Base-by-base conservation (phyloP, 2,113 vertebrate genomes). In the Xerus inauris region DNA sequence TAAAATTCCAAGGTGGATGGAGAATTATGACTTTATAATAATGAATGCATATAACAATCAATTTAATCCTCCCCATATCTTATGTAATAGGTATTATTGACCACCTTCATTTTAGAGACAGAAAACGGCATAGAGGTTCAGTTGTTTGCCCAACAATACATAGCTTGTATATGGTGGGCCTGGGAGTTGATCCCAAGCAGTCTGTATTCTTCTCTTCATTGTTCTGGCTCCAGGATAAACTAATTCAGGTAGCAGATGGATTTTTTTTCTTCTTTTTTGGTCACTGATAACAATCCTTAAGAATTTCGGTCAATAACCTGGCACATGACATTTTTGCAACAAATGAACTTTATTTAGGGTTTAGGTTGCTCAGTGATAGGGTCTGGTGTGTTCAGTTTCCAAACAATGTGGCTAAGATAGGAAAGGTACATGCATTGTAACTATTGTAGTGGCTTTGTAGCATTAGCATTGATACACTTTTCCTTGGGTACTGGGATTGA, bases 391-490 rank as follows among this genome's bases (percentile, higher is more conserved):
- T 12, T 97, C 28, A 49, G 3, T 85, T 81, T n/a, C 57, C 24
- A 89, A 85, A 88, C 83, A 89, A 14, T 67, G 64, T 54, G 71
- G 85, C 30, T 88, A 71, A 84, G 45, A 76, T 95, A 90, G 20
- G 32, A 65, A 89, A 81, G 14, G n/a, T 71, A 45, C 17, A 42
- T 32, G 24, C 85, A n/a, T 5, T 84, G 20, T 10, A 71, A 42
- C 57, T 89, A 49, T 16, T 83, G 22, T 38, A 20, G n/a, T 82
- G 62, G 40, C 49, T 86, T 95, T 62, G 67, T 28, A 87, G 81
- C 94, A 85, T 90, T 97, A 91, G 90, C 98, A 97, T 96, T 94
- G 79, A 87, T 54, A 54, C 5, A 54, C 5, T 54, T 19, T 54
- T 54, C 17, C 17, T 13, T 14, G 54, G 54, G 14, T 54, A 54